These are phyloP conservation scores for Dascillus cervinus DNA, from an alignment of 2,888 invertebrate species.

Conservation along the genomic window DNA sequence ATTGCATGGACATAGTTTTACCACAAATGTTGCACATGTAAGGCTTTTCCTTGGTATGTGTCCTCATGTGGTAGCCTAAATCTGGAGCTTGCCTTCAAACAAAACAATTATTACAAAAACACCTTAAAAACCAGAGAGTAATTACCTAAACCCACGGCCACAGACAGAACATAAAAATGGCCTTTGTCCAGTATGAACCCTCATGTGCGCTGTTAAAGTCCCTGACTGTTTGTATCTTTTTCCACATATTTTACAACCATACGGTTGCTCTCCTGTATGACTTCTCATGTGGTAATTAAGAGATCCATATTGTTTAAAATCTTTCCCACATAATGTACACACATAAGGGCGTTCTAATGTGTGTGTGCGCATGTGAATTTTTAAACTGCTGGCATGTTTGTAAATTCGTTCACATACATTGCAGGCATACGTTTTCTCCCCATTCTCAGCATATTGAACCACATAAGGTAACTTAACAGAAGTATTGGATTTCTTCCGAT, in stretches of 20 bases:
- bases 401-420: slow-evolving; percentile 19
- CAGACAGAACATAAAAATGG: slow-evolving; percentile 30
- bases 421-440: slow-evolving; percentile 20
- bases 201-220: slow-evolving; percentile 35
- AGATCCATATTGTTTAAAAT: slow-evolving; percentile 31
- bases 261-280: slow-evolving; percentile 33
- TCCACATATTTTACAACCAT: slow-evolving; percentile 32
- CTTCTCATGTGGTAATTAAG: slow-evolving; percentile 32
- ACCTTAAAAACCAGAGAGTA: not conserved
- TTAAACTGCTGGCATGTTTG: slow-evolving; percentile 27
- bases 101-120: not conserved
- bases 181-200: slow-evolving; percentile 34
- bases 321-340: slow-evolving; percentile 34
- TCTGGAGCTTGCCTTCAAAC: slow-evolving; percentile 28
- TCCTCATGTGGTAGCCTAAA: slow-evolving; percentile 35
- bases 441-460: too few species aligned
- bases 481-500: too few species aligned
- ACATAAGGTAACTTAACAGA: too few species aligned
- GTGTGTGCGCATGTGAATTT: slow-evolving; percentile 34
- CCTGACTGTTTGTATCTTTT: slow-evolving; percentile 35
- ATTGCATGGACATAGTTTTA: slow-evolving; percentile 35
- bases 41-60: slow-evolving; percentile 35
- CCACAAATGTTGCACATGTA: slow-evolving; percentile 37
- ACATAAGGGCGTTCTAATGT: slow-evolving; percentile 33
- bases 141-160: slow-evolving; percentile 27